phyloP scores from a whole-genome alignment of 2,797 vertebrate species.

The Odontamblyopus rebecca region DNA sequence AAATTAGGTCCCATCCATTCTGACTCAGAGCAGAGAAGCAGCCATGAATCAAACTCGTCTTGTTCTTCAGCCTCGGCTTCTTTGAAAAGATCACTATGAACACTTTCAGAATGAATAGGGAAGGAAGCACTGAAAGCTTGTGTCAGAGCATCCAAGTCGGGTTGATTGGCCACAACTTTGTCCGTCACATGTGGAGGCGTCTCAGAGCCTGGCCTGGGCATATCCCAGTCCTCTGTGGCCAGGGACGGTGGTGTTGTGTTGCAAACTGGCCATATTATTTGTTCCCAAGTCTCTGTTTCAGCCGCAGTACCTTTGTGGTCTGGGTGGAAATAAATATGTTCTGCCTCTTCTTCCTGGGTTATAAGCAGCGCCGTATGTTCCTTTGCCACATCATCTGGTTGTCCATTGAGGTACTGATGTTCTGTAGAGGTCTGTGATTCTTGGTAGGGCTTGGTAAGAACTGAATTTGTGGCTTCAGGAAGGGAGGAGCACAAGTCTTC shows the following conservation, averaged over 20 bases:
- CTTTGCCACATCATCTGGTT: slow-evolving; percentile 26
- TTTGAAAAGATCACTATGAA: slow-evolving; percentile 8
- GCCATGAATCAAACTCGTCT: slow-evolving; percentile 16
- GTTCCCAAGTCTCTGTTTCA: slow-evolving; percentile 53
- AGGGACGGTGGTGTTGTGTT: slow-evolving; percentile 54
- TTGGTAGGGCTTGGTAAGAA: slow-evolving; percentile 16
- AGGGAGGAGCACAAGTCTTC: slow-evolving; percentile 38
- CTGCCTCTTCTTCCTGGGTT: slow-evolving; percentile 4
- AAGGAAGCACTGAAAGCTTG: slow-evolving; percentile 32
- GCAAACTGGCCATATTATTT: slow-evolving; percentile 48
- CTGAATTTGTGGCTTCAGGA: slow-evolving; percentile 30
- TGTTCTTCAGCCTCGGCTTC: slow-evolving; percentile 30
- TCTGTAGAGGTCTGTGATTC: slow-evolving; percentile 30
- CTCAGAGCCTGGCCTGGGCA: slow-evolving; percentile 39
- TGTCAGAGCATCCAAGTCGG: slow-evolving; percentile 19
- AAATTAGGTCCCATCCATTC: slow-evolving; percentile 34
- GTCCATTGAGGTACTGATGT: slow-evolving; percentile 41
- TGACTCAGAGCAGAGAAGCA: slow-evolving; percentile 12
- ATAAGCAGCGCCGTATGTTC: slow-evolving; percentile 27
- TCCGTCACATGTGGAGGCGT: slow-evolving; percentile 23
- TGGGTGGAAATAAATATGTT: slow-evolving; percentile 9
- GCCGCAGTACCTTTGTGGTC: slow-evolving; percentile 20
- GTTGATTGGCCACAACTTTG: slow-evolving; percentile 45
- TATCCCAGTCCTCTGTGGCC: slow-evolving; percentile 76
- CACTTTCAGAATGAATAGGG: slow-evolving; percentile 19